Conservation (phyloP, 2,113 vertebrate species). For the Nerophis lumbriciformis region DNA sequence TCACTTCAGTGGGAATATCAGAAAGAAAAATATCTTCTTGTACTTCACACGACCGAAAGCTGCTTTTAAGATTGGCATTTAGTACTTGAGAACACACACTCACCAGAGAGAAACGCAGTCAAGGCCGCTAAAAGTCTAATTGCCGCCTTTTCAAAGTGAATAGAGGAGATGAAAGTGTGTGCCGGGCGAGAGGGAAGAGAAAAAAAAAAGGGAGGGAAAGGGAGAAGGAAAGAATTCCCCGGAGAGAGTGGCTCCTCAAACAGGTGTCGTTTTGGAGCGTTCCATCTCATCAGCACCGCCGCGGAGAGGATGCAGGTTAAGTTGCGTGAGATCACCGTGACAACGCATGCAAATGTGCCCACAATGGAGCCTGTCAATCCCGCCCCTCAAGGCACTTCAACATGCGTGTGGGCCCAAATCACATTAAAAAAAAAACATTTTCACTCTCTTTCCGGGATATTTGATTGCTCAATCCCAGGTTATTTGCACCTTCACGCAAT, state of each 20-base stretch:
- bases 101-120: slow-evolving; percentile 32
- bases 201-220: slow-evolving; percentile 6
- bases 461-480: slow-evolving; percentile 19
- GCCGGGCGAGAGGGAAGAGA: neutral
- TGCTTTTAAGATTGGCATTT: slow-evolving; percentile 37
- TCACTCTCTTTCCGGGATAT: neutral
- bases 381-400: neutral
- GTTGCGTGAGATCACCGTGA: slow-evolving; percentile 65
- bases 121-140: slow-evolving; percentile 47
- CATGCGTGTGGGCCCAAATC: slow-evolving; percentile 14
- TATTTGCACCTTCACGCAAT: too few relatives aligned
- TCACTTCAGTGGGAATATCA: too few relatives aligned
- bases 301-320: slow-evolving; percentile 62
- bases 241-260: slow-evolving; percentile 44
- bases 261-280: slow-evolving; percentile 60
- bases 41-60: slow-evolving; percentile 12
- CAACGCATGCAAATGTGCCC: slow-evolving; percentile 63
- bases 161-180: slow-evolving; percentile 43
- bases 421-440: slow-evolving; percentile 8
- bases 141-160: slow-evolving; percentile 39
- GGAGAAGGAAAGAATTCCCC: slow-evolving; percentile 25
- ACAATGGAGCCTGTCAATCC: slow-evolving; percentile 58
- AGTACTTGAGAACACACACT: slow-evolving; percentile 27
- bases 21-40: neutral
- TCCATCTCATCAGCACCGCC: slow-evolving; percentile 52